Conservation (phyloP, 1,140 invertebrate genomes). For the Procambarus clarkii region DNA sequence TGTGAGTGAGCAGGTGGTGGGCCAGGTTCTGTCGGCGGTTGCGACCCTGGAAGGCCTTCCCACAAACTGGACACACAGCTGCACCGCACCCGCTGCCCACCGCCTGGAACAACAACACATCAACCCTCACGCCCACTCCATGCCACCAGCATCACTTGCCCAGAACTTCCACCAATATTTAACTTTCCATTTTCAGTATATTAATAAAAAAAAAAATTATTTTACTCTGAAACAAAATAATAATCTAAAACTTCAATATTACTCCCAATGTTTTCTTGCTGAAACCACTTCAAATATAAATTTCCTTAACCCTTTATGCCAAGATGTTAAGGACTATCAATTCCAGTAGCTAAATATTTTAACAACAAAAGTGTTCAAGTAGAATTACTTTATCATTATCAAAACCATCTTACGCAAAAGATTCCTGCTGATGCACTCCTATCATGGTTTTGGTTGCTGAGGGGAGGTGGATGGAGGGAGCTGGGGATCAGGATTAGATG, state of each 20-base stretch:
- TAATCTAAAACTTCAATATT: not conserved
- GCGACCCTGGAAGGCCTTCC: slow-evolving; percentile 64
- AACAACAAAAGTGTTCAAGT: not conserved
- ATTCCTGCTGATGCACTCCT: not conserved
- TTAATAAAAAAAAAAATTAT: not conserved
- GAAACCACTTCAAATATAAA: not conserved
- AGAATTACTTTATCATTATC: not conserved
- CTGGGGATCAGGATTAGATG: not conserved
- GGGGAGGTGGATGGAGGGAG: slow-evolving; percentile 36
- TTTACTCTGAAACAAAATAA: not conserved
- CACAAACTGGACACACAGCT: slow-evolving; percentile 60
- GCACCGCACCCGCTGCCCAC: slow-evolving; percentile 39
- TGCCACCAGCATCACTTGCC: not conserved
- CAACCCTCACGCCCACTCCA: slow-evolving; percentile 54
- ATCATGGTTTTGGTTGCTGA: slow-evolving; percentile 30
- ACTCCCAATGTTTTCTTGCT: not conserved
- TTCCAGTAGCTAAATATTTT: not conserved
- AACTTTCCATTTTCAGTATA: not conserved
- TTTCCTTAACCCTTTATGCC: too few relatives aligned
- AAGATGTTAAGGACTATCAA: too few relatives aligned
- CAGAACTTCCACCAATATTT: not conserved
- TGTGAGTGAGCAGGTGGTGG: slow-evolving; percentile 79
- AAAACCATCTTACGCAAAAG: not conserved
- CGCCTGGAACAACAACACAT: slow-evolving; percentile 63
- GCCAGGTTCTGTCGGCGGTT: slow-evolving; percentile 65